Conservation (phyloP, 2,797 vertebrate species). For the Lophura swinhoii region DNA sequence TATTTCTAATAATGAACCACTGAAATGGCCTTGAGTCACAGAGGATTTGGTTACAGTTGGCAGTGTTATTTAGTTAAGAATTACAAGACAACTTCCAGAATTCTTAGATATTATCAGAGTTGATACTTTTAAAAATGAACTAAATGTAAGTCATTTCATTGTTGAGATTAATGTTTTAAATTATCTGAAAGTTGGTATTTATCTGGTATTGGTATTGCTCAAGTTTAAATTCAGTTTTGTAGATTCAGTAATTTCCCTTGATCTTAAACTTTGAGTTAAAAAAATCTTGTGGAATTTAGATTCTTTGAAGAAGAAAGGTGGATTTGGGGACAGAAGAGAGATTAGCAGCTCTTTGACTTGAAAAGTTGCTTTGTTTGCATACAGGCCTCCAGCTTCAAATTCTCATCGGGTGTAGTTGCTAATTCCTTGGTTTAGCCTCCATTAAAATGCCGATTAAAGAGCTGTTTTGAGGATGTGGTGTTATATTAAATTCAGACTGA, state of each 20-base stretch:
- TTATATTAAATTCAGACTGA: conserved; percentile 4
- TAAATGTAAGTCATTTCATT: neutral
- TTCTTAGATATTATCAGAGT: neutral
- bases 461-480: neutral
- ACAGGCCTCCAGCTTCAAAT: neutral
- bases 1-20: neutral
- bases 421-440: neutral
- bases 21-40: neutral
- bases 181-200: neutral
- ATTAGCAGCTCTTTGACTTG: neutral
- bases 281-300: neutral
- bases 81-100: neutral
- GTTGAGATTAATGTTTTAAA: neutral
- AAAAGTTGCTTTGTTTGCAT: neutral
- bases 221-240: neutral
- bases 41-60: neutral
- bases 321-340: neutral
- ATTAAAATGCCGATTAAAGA: neutral
- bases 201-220: neutral
- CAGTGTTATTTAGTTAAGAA: neutral
- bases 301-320: neutral
- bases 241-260: neutral
- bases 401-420: neutral
- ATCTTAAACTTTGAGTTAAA: neutral
- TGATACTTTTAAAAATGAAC: neutral